Evolutionary conservation across 1,140 invertebrate genomes (phyloP).

Genomic region (Drosophila guanche): DNA sequence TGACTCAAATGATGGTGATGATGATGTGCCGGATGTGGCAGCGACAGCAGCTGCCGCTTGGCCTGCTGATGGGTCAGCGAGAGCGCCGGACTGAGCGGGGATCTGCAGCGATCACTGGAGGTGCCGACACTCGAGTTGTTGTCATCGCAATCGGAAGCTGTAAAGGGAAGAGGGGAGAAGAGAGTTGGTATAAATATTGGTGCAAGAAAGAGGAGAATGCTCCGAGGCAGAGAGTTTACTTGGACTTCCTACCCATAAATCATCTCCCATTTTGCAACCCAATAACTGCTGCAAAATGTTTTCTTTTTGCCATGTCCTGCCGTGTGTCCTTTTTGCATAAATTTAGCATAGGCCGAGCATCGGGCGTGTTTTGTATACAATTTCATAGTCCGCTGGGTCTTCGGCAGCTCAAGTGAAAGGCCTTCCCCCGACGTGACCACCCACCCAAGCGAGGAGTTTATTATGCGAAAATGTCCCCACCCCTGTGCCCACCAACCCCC

Average conservation of each 20-base stretch:
- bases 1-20: conserved; percentile 34
- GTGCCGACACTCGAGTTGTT: conserved; percentile 79
- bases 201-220: no score
- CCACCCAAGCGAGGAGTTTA: conserved; percentile 36
- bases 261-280: not conserved
- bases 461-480: conserved; percentile 50
- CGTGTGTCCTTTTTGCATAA: conserved; percentile 70
- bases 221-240: no score
- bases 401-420: conserved; percentile 51
- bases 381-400: conserved; percentile 78
- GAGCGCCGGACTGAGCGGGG: conserved; percentile 65
- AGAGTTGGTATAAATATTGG: not conserved
- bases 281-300: conserved; percentile 5
- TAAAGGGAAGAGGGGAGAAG: conserved; percentile 5
- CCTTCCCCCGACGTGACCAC: conserved; percentile 58
- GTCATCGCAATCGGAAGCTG: conserved; percentile 80
- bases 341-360: conserved; percentile 57
- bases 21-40: conserved; percentile 65
- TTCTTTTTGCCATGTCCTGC: conserved; percentile 6
- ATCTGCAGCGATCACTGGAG: conserved; percentile 77
- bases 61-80: conserved; percentile 64
- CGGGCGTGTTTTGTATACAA: conserved; percentile 68
- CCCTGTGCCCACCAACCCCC: no score
- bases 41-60: conserved; percentile 61
- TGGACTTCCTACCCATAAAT: no score